phyloP scores from a whole-genome alignment of 2,113 vertebrate species.

The Thamnaconus septentrionalis region DNA sequence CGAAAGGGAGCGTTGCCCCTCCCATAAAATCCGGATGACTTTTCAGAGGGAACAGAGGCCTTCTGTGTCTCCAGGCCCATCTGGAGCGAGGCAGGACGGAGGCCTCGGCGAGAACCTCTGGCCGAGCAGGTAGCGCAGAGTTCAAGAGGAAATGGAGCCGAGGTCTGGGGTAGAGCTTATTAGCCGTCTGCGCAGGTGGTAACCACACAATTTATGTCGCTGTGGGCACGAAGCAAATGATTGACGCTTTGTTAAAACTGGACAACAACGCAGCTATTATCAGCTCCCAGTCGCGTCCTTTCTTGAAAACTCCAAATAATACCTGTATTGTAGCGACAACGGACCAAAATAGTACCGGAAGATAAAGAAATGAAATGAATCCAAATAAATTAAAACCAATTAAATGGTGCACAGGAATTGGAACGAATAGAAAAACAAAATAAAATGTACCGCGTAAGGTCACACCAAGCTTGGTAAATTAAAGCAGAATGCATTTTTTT shows the following conservation, averaged over 20 bases:
- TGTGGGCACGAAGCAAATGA: conserved; percentile 8
- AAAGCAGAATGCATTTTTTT: no score
- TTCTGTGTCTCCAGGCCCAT: conserved; percentile 43
- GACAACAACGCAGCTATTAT: neutral
- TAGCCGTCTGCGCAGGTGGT: conserved; percentile 40
- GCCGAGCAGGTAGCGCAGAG: conserved; percentile 59
- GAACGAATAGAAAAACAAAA: no score
- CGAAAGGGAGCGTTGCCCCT: neutral
- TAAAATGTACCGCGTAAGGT: no score
- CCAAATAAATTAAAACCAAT: no score
- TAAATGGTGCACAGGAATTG: no score
- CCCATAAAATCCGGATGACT: conserved; percentile 10
- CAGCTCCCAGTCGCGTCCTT: neutral
- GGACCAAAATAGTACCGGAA: no score
- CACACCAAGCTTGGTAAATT: no score
- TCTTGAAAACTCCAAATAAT: no score
- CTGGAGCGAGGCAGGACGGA: conserved; percentile 37
- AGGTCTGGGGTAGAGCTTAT: conserved; percentile 43
- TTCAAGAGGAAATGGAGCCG: conserved; percentile 70
- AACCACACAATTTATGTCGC: conserved; percentile 14
- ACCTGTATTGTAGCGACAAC: no score
- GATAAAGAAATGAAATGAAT: no score
- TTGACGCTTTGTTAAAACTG: conserved; percentile 4
- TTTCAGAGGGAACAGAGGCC: conserved; percentile 34
- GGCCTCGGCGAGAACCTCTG: conserved; percentile 9